These are phyloP conservation scores for Sebastes hubbsi DNA, from an alignment of 2,797 vertebrate species.

Conservation along the genomic window DNA sequence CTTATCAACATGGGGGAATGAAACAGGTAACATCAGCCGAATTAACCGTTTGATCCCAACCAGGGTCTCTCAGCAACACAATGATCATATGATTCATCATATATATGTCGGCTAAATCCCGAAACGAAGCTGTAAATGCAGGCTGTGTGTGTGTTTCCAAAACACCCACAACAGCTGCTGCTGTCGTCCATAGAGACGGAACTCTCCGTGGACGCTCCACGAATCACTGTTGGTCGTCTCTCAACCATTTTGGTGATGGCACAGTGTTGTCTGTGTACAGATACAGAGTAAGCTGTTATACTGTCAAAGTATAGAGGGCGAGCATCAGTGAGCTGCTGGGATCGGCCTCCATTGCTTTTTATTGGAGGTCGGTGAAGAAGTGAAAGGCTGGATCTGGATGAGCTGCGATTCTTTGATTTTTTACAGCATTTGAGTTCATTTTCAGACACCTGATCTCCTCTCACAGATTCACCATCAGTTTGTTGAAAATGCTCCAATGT, in stretches of 20 bases:
- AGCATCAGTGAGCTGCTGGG: background rate
- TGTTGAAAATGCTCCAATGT: background rate
- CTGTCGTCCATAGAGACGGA: background rate
- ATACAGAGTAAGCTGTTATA: background rate
- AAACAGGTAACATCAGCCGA: conserved; percentile 50
- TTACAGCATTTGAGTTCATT: background rate
- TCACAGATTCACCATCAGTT: background rate
- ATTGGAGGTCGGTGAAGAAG: background rate
- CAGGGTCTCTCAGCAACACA: background rate
- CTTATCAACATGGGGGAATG: conserved; percentile 27
- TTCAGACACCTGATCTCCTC: background rate
- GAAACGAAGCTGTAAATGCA: background rate
- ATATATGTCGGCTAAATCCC: background rate
- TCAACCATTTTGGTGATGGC: conserved; percentile 25
- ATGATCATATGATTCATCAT: rapidly evolving
- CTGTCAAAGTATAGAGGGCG: background rate
- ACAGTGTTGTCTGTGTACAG: too few relatives aligned
- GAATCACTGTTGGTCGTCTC: conserved; percentile 4
- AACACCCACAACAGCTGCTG: background rate
- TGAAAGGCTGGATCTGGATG: background rate
- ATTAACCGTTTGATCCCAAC: background rate
- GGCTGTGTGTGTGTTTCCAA: background rate
- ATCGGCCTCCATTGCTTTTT: too few relatives aligned
- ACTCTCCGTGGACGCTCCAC: background rate
- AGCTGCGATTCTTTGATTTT: background rate